phyloP scores from a whole-genome alignment of 2,888 invertebrate species.

The Noctua janthe region DNA sequence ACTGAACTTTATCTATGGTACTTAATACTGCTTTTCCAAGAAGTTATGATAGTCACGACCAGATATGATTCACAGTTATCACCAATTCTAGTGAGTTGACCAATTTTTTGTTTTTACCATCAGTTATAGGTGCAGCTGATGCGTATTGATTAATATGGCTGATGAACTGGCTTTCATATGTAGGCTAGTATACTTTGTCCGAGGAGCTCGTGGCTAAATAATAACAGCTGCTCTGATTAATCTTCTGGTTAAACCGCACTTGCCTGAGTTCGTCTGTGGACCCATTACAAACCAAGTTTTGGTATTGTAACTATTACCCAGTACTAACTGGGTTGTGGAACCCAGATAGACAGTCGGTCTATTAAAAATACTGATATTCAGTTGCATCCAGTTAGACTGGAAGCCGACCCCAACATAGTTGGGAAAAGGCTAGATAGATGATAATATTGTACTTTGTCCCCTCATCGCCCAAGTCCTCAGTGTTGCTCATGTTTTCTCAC shows the following conservation, averaged over 20 bases:
- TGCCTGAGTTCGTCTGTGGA: background rate
- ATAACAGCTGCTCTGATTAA: background rate
- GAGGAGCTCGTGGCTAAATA: background rate
- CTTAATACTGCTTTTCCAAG: constrained; percentile 2
- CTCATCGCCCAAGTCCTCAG: background rate
- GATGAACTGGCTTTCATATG: background rate
- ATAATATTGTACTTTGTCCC: background rate
- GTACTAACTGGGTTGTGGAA: no score
- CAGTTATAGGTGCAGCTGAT: no score
- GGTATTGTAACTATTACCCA: no score
- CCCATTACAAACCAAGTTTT: no score
- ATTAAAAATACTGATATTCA: no score
- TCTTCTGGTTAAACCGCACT: background rate
- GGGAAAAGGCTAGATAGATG: background rate
- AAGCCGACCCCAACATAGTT: background rate
- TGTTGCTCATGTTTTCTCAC: background rate
- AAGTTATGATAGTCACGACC: constrained; percentile 16
- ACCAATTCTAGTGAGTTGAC: background rate
- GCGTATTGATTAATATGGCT: background rate
- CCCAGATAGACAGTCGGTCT: no score
- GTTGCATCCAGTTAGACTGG: no score
- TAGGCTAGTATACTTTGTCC: background rate
- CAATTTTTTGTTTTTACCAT: background rate
- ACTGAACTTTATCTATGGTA: constrained; percentile 9
- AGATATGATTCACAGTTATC: constrained; percentile 17